Evolutionary conservation across 2,888 invertebrate genomes (phyloP), one percentile per base, ranked within the genome.

Genomic region (Ophion obscuratus): DNA sequence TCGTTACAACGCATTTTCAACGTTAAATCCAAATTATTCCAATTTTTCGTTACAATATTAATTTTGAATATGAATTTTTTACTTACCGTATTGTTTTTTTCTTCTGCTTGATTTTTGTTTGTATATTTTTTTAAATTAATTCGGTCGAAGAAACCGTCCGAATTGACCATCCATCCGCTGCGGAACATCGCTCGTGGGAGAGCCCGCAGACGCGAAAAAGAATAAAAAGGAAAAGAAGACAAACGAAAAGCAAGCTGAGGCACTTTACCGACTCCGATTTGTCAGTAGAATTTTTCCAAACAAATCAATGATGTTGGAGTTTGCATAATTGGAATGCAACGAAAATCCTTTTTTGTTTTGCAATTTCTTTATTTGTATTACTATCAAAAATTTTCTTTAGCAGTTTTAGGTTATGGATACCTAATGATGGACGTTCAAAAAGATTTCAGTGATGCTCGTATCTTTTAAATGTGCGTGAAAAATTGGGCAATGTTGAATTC

Each of bases 141-240:
- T 81, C 79, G 76, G 73, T 80, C 80, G 76, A 76, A 53, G 27
- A 81, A 81, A 81, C 77, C 86, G 86, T 83, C 86, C 83, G 83
- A 76, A 83, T 70, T 83, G 73, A 68, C 59, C 61, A 85, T 85
- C 75, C 75, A 73, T 44, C 44, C 36, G 57, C 62, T 62, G 66
- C 62, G 36, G 36, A 5, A 36, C 24, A 24, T 24, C 24, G 24
- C 24, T 24, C 24, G 24, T 61, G 44, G 31, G 36, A 40, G 78
- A 57, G 53, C 67, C n/a, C 53, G 40, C 36, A 36, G 67, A 70
- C 62, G 27, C 61, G 27, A 40, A 70, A 40, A 40, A 67, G 14
- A 76, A 61, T 31, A 31, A 31, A 31, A 31, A 31, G 3, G 31
- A 27, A 27, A 24, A 53, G 75, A 40, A 67, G 40, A 77, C 57